A percentile compares a stretch with the other conserved stretches of the same genome.
These are phyloP conservation scores for Catharus bicknelli DNA, from an alignment of 2,113 vertebrate species.

Conservation along the genomic window DNA sequence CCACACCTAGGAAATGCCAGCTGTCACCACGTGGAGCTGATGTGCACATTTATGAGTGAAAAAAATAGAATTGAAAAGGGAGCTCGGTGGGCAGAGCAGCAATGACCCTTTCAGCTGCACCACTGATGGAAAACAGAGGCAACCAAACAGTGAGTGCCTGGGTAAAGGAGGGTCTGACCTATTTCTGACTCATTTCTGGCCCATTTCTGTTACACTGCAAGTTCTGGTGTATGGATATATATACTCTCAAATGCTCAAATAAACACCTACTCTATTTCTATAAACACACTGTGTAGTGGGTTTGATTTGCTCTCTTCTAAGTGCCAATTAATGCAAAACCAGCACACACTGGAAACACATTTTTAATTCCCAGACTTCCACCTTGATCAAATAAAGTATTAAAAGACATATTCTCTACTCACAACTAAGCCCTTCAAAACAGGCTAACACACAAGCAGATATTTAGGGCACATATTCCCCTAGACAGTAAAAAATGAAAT, in stretches of 20 bases:
- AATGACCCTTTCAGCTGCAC: background rate
- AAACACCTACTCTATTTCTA: background rate
- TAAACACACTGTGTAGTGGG: background rate
- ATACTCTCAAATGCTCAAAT: background rate
- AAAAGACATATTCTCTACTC: background rate
- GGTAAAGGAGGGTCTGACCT: background rate
- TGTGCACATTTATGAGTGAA: background rate
- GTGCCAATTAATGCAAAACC: too few species aligned
- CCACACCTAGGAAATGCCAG: background rate
- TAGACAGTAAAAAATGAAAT: background rate
- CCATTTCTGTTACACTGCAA: background rate
- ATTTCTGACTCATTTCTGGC: background rate
- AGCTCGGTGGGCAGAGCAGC: background rate
- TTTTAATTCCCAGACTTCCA: background rate
- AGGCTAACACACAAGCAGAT: background rate
- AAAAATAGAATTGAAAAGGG: background rate
- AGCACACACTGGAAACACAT: background rate
- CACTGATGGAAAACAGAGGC: background rate
- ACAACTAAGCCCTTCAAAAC: background rate
- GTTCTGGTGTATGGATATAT: fast-evolving
- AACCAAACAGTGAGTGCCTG: background rate
- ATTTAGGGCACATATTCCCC: background rate
- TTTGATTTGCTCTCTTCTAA: too few species aligned
- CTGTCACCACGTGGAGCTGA: background rate
- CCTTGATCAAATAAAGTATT: background rate